Base-by-base conservation (phyloP, 35 echinoderm and acorn worm species). In the Lytechinus variegatus region DNA sequence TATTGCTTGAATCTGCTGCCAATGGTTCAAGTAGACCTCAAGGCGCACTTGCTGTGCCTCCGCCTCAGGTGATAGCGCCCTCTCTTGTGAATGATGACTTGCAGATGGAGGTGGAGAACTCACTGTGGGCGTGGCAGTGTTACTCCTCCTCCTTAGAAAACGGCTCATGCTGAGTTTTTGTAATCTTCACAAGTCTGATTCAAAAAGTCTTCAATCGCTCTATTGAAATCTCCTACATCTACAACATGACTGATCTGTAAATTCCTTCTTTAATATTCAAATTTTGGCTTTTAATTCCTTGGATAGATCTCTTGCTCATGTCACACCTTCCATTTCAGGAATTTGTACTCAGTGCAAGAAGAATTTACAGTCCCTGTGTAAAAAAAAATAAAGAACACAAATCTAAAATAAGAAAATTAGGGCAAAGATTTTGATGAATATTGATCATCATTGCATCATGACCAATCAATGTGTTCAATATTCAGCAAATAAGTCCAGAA, bases 1-100 rank as follows among this genome's bases (percentile, higher is more conserved):
- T 24, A 93, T 93, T 11, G 52, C 53, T 27, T 93, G 92, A 13
- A 57, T 93, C 92, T 93, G 92, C 54, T 93, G 28, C 92, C 92
- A 93, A 16, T 93, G 92, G 92, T 57, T 93, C 13, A 93, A 54
- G 54, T 93, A 93, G 54, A 93, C 92, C 55, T 93, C 92, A 27
- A 54, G 13, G 4, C 92, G 52, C 53, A 93, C 92, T 24, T 93
- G 92, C 53, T 53, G 28, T 10, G 92, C 92, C 52, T 93, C 92
- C n/a, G 1, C 9, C 92, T 93, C 92, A 27, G 92, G 52, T 9
- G 92, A 55, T 54, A 93, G 9, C 8, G 54, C 53, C 92, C 52
- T 93, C 92, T 54, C 16, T 54, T 93, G 29, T 28, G 54, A n/a
- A 16, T 27, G 29, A 10, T 27, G 29, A 44, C 14, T 27, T 0